Evolutionary conservation across 2,888 invertebrate genomes (phyloP).

Genomic region (Drosophila algonquin): DNA sequence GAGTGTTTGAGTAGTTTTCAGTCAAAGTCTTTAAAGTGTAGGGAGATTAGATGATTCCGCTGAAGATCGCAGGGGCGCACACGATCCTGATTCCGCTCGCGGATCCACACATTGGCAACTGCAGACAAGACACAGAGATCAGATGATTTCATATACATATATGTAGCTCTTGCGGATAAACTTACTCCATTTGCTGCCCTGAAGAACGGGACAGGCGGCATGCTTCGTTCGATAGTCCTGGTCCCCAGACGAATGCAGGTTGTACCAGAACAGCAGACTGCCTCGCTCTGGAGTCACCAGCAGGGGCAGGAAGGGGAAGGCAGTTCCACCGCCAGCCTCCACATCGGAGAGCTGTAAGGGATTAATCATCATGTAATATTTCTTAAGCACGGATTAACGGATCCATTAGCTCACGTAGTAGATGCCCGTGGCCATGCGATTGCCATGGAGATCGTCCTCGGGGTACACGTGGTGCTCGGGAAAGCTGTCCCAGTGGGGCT

Average conservation of each 20-base stretch:
- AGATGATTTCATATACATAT: background rate
- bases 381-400: background rate
- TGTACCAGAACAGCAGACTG: constrained; percentile 83
- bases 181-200: constrained; percentile 81
- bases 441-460: constrained; percentile 86
- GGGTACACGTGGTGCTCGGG: constrained; percentile 52
- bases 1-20: constrained; percentile 28
- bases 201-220: constrained; percentile 80
- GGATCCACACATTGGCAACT: constrained; percentile 95
- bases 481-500: constrained; percentile 86
- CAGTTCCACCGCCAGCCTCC: constrained; percentile 98
- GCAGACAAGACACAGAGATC: background rate
- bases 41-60: constrained; percentile 72
- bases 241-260: constrained; percentile 77
- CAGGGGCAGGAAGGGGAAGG: constrained; percentile 94
- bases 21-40: constrained; percentile 58
- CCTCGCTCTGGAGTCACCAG: constrained; percentile 93
- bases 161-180: background rate
- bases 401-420: constrained; percentile 92
- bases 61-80: constrained; percentile 85
- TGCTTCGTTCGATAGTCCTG: constrained; percentile 79
- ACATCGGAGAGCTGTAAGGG: constrained; percentile 94
- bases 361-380: background rate
- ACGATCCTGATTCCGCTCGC: constrained; percentile 92
- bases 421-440: constrained; percentile 97